phyloP scores from a whole-genome alignment of 2,113 vertebrate species.

The Chroicocephalus ridibundus region DNA sequence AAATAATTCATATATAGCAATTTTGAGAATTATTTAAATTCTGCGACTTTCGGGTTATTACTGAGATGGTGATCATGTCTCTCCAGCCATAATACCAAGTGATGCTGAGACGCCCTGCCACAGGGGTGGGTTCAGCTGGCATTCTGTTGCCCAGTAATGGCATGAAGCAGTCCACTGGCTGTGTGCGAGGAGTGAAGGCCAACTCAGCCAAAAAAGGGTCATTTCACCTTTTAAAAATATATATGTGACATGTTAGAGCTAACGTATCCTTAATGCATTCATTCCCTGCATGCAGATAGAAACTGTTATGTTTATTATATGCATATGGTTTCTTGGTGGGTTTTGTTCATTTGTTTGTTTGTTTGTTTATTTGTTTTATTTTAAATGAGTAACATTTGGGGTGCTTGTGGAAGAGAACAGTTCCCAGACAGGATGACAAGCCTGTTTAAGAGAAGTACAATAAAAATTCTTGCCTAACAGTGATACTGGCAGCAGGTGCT shows the following conservation, averaged over 20 bases:
- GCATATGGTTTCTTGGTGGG: neutral
- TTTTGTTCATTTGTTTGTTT: neutral
- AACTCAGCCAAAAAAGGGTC: neutral
- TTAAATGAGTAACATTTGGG: neutral
- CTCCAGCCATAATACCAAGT: neutral
- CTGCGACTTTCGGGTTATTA: neutral
- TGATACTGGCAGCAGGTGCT: neutral
- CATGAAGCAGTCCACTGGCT: neutral
- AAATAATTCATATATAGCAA: conserved; percentile 14
- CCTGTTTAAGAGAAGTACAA: neutral
- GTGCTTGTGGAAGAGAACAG: neutral
- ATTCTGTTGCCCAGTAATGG: neutral
- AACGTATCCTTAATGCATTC: neutral
- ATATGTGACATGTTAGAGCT: neutral
- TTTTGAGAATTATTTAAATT: neutral
- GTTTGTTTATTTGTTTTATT: neutral
- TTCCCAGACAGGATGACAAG: neutral
- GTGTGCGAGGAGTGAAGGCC: neutral
- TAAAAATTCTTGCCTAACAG: neutral
- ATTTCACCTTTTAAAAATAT: neutral
- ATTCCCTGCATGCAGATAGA: neutral
- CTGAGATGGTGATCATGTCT: neutral
- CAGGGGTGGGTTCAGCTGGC: neutral
- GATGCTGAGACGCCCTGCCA: neutral
- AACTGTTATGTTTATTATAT: neutral